Conservation (phyloP, 2,797 vertebrate genomes). For the Tympanoctomys barrerae region DNA sequence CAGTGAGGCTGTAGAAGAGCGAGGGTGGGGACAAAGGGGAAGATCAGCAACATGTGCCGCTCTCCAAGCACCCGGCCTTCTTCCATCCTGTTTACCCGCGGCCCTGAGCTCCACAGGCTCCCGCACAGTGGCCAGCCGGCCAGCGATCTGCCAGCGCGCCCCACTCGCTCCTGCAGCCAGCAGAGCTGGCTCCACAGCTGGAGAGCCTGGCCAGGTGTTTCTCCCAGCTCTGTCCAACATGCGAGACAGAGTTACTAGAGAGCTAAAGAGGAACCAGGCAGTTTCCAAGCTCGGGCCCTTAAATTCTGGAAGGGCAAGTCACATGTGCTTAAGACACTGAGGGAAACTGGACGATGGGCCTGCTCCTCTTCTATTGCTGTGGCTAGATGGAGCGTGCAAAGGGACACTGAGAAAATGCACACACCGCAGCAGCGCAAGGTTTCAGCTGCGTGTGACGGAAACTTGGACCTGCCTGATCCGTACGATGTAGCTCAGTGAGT, state of each 20-base stretch:
- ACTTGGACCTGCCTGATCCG: neutral
- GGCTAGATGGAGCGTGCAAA: neutral
- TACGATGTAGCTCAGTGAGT: accelerated
- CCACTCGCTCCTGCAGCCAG: neutral
- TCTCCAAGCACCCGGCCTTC: conserved; percentile 51
- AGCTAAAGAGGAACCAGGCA: neutral
- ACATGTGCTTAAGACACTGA: neutral
- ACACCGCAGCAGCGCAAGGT: neutral
- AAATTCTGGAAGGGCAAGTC: neutral
- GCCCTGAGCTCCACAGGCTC: neutral
- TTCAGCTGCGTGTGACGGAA: neutral
- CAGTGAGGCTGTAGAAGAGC: conserved; percentile 70
- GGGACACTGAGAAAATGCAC: neutral
- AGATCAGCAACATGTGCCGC: accelerated
- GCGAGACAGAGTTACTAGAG: neutral
- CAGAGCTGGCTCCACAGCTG: neutral
- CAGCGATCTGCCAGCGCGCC: neutral
- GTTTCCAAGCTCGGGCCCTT: neutral
- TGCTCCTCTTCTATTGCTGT: neutral
- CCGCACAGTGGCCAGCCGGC: neutral
- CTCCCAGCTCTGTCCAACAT: neutral
- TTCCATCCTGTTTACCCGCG: conserved; percentile 56
- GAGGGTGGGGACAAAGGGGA: conserved; percentile 71
- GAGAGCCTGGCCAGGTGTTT: neutral
- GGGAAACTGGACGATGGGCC: neutral